Evolutionary conservation across 2,113 vertebrate genomes (phyloP), one percentile per base, ranked within the genome.

Genomic region (Larimichthys polyactis): DNA sequence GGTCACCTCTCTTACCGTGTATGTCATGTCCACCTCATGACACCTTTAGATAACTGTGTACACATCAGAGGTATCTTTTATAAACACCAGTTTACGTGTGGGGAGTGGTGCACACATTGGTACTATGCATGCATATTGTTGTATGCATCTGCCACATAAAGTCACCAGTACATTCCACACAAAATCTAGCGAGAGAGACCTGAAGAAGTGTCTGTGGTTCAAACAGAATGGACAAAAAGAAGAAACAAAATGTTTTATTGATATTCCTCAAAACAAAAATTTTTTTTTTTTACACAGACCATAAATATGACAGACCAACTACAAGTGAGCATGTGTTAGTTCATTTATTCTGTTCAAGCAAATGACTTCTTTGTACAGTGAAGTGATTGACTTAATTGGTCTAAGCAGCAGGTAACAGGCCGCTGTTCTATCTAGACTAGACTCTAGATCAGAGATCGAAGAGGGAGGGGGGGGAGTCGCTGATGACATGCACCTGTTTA

Each of bases 181-280:
- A 71, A 2, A 46, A 36, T 36, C 19, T 66, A 9, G 12, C 1
- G 9, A 54, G 60, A 16, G 58, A 67, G 20, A 80, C 65, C 79
- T 27, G 27, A 27, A 27, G 62, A 80, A 55, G 70, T 71, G 43
- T 11, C 62, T 74, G 66, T 64, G 58, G 68, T 74, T 89, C 43
- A 89, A 90, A 90, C 72, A 90, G 78, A 86, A 68, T 82, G 80
- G 81, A 90, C 90, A 93, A 93, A 94, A 92, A 90, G 86, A 92
- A 94, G 89, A 91, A 94, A 94, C 67, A 91, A 92, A 91, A n/a
- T 74, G 86, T 40, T 96, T 95, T 94, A 96, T 95, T 95, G 52
- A 90, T 92, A 81, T 90, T 95, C 91, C 93, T 95, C 90, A 91
- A 91, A 94, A 93, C 88, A 92, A 87, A 79, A n/a, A n/a, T 1